phyloP scores from a whole-genome alignment of 1,140 invertebrate genomes.

The Cydia splendana region DNA sequence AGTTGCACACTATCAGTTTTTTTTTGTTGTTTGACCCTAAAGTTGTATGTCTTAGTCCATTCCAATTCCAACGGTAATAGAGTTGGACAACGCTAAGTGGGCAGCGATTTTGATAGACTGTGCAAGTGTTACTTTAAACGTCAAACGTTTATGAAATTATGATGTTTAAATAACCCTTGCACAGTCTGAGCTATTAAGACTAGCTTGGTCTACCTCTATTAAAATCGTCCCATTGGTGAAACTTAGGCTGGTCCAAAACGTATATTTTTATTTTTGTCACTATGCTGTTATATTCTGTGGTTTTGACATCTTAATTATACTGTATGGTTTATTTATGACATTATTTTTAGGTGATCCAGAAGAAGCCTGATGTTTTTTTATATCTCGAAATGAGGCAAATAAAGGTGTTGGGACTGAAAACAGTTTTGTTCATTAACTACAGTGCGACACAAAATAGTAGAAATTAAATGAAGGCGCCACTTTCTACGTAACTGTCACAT shows the following conservation, averaged over 20 bases:
- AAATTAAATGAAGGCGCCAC: no score
- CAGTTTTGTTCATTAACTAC: slow-evolving; percentile 20
- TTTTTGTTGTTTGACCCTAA: not conserved
- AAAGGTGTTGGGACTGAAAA: slow-evolving; percentile 38
- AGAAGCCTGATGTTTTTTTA: slow-evolving; percentile 35
- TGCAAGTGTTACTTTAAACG: no score
- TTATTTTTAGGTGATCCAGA: slow-evolving; percentile 36
- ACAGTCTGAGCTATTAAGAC: no score
- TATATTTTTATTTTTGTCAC: not conserved
- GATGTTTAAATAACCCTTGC: no score
- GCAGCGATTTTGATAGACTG: no score
- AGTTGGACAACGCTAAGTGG: no score
- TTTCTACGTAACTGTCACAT: no score
- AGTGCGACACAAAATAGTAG: no score
- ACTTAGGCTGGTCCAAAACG: not conserved
- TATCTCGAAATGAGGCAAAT: slow-evolving; percentile 33
- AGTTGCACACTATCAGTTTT: not conserved
- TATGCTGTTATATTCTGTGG: not conserved
- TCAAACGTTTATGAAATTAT: no score
- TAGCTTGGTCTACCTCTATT: not conserved
- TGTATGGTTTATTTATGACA: slow-evolving; percentile 35
- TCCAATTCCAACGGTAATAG: not conserved
- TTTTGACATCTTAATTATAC: slow-evolving; percentile 2
- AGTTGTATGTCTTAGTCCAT: not conserved
- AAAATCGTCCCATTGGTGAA: not conserved